These are phyloP conservation scores for Hetaerina titia DNA, from an alignment of 2,888 invertebrate species.

Conservation along the genomic window DNA sequence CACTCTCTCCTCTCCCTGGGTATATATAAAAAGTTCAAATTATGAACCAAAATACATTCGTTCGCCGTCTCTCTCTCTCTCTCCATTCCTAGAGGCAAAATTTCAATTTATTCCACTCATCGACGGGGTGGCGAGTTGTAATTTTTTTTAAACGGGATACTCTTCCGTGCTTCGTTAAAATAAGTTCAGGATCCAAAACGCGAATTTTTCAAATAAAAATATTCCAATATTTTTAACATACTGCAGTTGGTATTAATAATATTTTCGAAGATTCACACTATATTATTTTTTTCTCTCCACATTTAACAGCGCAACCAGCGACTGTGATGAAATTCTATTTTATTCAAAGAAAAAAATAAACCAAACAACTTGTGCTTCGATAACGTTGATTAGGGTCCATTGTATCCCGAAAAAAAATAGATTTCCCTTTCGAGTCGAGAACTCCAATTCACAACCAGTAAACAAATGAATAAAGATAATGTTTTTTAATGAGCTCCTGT, in stretches of 20 bases:
- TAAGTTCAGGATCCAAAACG: not conserved
- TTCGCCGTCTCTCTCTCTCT: not conserved
- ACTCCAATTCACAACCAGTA: not conserved
- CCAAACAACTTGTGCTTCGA: not conserved
- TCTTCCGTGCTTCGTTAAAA: constrained; percentile 38
- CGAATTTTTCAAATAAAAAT: not conserved
- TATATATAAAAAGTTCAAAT: constrained; percentile 21
- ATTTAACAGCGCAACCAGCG: not conserved
- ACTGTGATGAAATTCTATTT: not conserved
- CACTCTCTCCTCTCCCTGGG: not conserved
- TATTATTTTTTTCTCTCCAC: not conserved
- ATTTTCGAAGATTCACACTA: not conserved
- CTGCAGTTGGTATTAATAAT: constrained; percentile 9
- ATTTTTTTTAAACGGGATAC: not conserved
- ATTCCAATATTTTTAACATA: not conserved
- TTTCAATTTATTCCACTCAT: constrained; percentile 60
- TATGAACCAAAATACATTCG: constrained; percentile 33
- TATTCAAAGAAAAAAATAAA: not conserved
- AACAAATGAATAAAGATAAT: not conserved
- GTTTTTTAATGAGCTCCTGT: constrained; percentile 25
- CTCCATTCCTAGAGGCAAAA: constrained; percentile 48
- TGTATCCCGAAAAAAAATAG: not conserved
- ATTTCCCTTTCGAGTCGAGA: not conserved
- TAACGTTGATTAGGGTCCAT: not conserved
- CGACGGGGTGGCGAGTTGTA: not conserved